Evolutionary conservation across 2,113 vertebrate genomes (phyloP).

Genomic region (Myotis yumanensis): DNA sequence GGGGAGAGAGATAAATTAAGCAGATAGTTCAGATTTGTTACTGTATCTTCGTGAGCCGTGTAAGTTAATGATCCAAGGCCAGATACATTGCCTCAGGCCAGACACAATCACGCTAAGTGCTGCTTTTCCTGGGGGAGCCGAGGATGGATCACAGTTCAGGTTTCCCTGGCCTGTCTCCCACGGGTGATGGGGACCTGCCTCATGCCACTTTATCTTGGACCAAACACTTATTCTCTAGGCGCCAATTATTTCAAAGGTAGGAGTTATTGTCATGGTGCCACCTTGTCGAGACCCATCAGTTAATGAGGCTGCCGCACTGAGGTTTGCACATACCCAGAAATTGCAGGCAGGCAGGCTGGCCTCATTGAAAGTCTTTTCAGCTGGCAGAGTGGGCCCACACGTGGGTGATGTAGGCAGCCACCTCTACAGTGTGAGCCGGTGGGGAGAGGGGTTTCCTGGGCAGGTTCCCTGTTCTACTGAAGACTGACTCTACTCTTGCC

Average conservation of each 20-base stretch:
- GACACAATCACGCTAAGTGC: background rate
- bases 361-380: background rate
- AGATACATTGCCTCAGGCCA: constrained; percentile 64
- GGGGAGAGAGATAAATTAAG: constrained; percentile 67
- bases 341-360: background rate
- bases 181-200: constrained; percentile 26
- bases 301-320: constrained; percentile 25
- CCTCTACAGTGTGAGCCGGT: background rate
- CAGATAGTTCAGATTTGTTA: constrained; percentile 72
- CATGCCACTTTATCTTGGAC: constrained; percentile 41
- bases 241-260: constrained; percentile 67
- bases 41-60: constrained; percentile 54
- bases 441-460: background rate
- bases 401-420: background rate
- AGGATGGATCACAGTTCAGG: constrained; percentile 6
- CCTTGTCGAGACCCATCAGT: constrained; percentile 16
- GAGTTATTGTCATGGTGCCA: constrained; percentile 34
- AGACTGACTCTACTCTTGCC: background rate
- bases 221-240: constrained; percentile 36
- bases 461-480: background rate
- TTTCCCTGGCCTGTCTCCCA: constrained; percentile 41
- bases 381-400: background rate
- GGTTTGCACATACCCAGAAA: background rate
- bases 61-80: constrained; percentile 70
- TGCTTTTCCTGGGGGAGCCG: constrained; percentile 26